phyloP scores from a whole-genome alignment of 2,113 vertebrate species.

The Pterocles orientalis region DNA sequence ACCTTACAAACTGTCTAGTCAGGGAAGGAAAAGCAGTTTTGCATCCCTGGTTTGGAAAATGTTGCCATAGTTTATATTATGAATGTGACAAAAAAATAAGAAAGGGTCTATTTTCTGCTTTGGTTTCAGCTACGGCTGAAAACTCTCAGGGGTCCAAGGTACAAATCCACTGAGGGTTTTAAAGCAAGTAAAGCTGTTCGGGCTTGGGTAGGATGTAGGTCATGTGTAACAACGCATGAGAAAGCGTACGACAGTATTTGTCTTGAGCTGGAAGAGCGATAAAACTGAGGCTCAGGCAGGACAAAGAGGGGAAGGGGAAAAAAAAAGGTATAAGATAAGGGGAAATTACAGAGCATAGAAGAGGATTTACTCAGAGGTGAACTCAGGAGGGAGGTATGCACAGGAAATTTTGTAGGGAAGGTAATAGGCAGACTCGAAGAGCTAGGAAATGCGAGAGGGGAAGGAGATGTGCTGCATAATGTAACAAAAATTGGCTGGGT shows the following conservation, averaged over 20 bases:
- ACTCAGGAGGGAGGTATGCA: not conserved
- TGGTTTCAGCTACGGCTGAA: not conserved
- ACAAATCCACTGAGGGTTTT: not conserved
- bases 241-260: not conserved
- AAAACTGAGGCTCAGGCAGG: not conserved
- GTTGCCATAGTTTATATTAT: not conserved
- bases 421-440: not conserved
- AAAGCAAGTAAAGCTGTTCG: slow-evolving; percentile 21
- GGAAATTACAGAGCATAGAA: not conserved
- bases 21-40: not conserved
- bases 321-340: not conserved
- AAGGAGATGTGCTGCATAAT: slow-evolving; percentile 5
- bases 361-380: not conserved
- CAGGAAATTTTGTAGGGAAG: not conserved
- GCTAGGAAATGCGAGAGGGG: slow-evolving; percentile 7
- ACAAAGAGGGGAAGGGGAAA: not conserved
- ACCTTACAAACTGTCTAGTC: not conserved
- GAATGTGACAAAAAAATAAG: not conserved
- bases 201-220: slow-evolving; percentile 40
- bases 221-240: not conserved
- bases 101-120: not conserved
- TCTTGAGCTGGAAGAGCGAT: not conserved
- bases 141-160: not conserved
- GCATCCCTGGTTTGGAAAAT: not conserved
- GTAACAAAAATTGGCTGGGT: not conserved